These are phyloP conservation scores for Pterois miles DNA, from an alignment of 2,797 vertebrate species.

Conservation along the genomic window DNA sequence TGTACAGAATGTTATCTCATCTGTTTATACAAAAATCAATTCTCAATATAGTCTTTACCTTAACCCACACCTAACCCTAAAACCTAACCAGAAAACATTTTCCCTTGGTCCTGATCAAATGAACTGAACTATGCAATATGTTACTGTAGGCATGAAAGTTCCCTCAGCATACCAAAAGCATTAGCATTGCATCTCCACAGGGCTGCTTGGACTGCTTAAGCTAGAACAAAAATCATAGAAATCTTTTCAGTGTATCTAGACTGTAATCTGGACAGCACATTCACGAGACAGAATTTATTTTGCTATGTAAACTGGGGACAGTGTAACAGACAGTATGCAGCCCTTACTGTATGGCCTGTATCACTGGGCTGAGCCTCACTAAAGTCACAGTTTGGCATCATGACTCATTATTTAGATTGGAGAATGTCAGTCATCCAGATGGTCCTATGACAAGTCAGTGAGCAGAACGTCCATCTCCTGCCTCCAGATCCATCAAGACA, in stretches of 20 bases:
- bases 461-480: not conserved
- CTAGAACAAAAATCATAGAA: too few species aligned
- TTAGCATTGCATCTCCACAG: not conserved
- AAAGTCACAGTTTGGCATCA: not conserved
- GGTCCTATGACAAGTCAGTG: not conserved
- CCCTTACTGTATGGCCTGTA: not conserved
- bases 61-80: not conserved
- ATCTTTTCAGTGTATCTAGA: not conserved
- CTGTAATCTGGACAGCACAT: not conserved
- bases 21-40: not conserved
- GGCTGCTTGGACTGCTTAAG: too few species aligned
- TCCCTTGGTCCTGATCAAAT: not conserved
- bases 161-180: not conserved
- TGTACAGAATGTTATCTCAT: not conserved
- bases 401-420: constrained; percentile 18
- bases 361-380: not conserved
- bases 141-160: too few species aligned
- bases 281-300: not conserved
- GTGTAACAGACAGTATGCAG: not conserved
- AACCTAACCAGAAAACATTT: not conserved
- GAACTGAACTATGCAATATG: not conserved
- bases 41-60: not conserved
- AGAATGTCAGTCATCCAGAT: constrained; percentile 16
- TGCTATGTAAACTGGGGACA: too few species aligned
- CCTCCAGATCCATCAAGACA: not conserved